Conservation (phyloP, 2,797 vertebrate genomes). For the Eulemur rubriventer region DNA sequence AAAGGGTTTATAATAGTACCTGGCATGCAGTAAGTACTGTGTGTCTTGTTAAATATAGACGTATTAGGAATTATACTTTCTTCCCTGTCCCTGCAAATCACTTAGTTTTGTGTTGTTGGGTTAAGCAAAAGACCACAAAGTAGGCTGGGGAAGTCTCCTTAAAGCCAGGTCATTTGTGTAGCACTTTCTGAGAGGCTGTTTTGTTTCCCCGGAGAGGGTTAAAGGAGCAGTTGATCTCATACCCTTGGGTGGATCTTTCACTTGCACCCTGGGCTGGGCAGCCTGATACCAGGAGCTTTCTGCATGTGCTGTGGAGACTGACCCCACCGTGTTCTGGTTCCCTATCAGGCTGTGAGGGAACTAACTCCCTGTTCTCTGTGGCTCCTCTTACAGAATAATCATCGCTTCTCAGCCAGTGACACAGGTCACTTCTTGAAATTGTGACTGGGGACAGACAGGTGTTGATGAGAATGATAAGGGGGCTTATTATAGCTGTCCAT, state of each 20-base stretch:
- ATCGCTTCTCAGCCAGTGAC: neutral
- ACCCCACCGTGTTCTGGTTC: neutral
- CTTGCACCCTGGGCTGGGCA: neutral
- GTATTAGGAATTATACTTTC: neutral
- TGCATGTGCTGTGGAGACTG: neutral
- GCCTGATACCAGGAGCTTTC: neutral
- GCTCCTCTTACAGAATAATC: neutral
- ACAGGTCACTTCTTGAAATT: neutral
- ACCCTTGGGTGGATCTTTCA: neutral
- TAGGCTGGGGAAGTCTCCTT: neutral
- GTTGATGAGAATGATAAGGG: neutral
- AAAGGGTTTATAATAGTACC: neutral
- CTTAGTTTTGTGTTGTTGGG: neutral
- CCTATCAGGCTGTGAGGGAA: neutral
- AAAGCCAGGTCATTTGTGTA: neutral
- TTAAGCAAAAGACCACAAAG: neutral
- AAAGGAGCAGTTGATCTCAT: neutral
- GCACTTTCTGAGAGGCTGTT: neutral
- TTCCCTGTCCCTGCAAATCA: accelerated
- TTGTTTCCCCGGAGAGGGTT: neutral
- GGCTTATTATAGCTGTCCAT: neutral
- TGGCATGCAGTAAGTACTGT: neutral
- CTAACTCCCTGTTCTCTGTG: neutral
- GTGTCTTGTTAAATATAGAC: neutral
- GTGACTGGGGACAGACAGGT: neutral